Base-by-base conservation (phyloP, 2,888 invertebrate species). In the Acleris literana region DNA sequence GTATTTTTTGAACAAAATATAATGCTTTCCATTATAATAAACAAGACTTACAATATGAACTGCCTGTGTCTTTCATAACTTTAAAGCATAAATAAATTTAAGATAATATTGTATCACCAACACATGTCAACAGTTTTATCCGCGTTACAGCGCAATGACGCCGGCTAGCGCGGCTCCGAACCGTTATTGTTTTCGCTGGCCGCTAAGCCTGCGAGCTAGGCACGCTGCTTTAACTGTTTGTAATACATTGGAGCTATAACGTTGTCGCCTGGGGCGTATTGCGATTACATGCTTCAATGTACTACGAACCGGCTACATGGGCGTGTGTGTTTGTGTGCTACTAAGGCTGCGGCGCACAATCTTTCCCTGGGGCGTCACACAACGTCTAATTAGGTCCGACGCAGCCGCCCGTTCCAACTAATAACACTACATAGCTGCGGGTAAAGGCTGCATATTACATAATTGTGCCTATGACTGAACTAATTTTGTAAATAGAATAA, bases 311-410 rank as follows among this genome's bases (percentile, higher is more conserved):
- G 13, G 39, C 11, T 39, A 39, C 39, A 39, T 39, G 13, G 11
- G 13, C 13, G 39, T 39, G 39, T 39, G 39, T 39, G 39, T 39
- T 39, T 39, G 39, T 39, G 39, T 39, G 39, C 39, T 39, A 39
- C 9, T 60, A 65, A 65, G 55, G 48, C 51, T 44, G 55, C 49
- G 43, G 39, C 39, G 33, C 49, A 55, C 59, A 49, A 63, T 59
- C 63, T 68, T 63, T 59, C 63, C 63, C 68, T 20, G 46, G 67
- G 63, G 58, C 46, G 63, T 43, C 55, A 62, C 61, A 68, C 63
- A 68, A 66, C 39, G 49, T 59, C 63, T 59, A 63, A 68, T 68
- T 68, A 68, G 55, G 59, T 60, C 58, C 51, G 18, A 64, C 59
- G 64, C 25, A 59, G 43, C 43, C 46, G 25, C 57, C 53, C 51